Conservation (phyloP, 1,140 invertebrate species). For the Zaprionus kolodkinae region DNA sequence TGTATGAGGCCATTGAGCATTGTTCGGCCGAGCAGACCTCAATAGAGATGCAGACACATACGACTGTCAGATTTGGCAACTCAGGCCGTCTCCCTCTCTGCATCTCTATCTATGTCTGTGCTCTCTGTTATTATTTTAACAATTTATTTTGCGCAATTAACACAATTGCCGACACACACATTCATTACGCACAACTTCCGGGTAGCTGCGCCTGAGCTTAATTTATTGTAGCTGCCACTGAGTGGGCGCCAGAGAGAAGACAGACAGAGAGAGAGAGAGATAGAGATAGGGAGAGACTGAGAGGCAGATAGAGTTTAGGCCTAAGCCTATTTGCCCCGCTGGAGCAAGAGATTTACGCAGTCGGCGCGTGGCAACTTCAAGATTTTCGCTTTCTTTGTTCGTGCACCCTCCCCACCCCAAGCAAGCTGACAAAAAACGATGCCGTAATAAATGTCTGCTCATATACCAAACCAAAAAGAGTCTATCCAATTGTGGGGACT, state of each 20-base stretch:
- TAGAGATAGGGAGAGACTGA: not conserved
- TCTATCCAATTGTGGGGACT: not conserved
- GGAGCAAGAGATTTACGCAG: conserved; percentile 65
- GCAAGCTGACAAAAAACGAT: conserved; percentile 65
- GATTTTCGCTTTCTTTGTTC: conserved; percentile 51
- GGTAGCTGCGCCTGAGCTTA: conserved; percentile 71
- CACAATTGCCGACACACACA: conserved; percentile 81
- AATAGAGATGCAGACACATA: conserved; percentile 36
- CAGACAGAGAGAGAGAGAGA: not conserved
- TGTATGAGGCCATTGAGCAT: conserved; percentile 34
- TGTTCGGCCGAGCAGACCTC: conserved; percentile 23
- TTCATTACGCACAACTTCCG: conserved; percentile 77
- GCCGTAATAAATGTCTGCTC: conserved; percentile 64
- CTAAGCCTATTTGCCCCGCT: conserved; percentile 57
- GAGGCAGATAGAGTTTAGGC: conserved; percentile 1
- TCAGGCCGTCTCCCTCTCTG: not conserved
- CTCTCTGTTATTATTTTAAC: conserved; percentile 77
- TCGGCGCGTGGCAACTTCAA: conserved; percentile 74
- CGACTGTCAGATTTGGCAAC: conserved; percentile 8
- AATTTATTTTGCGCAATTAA: conserved; percentile 82
- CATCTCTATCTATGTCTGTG: not conserved
- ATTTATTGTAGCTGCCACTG: conserved; percentile 62
- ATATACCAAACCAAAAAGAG: conserved; percentile 30
- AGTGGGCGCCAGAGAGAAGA: not conserved
- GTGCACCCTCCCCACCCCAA: not conserved